Evolutionary conservation across 2,113 vertebrate species (phyloP).

Genomic region (Syngnathus floridae): DNA sequence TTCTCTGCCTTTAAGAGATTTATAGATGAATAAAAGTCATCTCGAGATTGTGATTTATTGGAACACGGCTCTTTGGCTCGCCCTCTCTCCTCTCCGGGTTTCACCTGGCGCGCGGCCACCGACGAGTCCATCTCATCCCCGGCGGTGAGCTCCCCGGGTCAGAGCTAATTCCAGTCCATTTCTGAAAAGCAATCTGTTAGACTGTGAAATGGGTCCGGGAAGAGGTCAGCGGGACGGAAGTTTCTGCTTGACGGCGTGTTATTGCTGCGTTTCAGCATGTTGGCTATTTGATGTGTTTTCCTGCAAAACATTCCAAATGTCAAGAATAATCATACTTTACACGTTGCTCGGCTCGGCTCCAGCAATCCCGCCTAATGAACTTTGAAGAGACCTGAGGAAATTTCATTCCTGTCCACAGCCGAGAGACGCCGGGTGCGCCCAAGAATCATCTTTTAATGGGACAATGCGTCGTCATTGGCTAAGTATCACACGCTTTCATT

Average conservation of each 20-base stretch:
- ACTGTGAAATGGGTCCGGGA: constrained; percentile 45
- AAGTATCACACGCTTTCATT: neutral
- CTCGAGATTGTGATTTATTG: constrained; percentile 65
- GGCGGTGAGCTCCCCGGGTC: constrained; percentile 28
- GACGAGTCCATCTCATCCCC: constrained; percentile 27
- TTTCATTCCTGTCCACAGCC: neutral
- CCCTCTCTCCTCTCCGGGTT: constrained; percentile 41
- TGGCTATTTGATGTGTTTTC: constrained; percentile 28
- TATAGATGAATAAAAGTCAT: constrained; percentile 65
- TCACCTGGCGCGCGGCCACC: constrained; percentile 52
- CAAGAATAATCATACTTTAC: neutral
- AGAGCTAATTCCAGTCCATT: constrained; percentile 56
- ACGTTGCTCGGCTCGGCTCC: neutral
- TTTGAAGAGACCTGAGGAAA: neutral
- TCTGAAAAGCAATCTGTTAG: constrained; percentile 52
- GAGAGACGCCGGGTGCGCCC: neutral
- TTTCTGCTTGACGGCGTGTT: constrained; percentile 47
- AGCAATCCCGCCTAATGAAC: neutral
- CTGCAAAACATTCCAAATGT: constrained; percentile 18
- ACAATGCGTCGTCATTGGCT: neutral
- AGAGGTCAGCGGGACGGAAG: constrained; percentile 33
- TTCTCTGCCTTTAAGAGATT: constrained; percentile 42
- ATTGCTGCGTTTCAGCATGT: constrained; percentile 31
- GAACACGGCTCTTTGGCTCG: constrained; percentile 53
- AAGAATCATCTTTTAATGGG: neutral